phyloP scores from a whole-genome alignment of 2,888 invertebrate genomes.

The Ernsta delagoae region DNA sequence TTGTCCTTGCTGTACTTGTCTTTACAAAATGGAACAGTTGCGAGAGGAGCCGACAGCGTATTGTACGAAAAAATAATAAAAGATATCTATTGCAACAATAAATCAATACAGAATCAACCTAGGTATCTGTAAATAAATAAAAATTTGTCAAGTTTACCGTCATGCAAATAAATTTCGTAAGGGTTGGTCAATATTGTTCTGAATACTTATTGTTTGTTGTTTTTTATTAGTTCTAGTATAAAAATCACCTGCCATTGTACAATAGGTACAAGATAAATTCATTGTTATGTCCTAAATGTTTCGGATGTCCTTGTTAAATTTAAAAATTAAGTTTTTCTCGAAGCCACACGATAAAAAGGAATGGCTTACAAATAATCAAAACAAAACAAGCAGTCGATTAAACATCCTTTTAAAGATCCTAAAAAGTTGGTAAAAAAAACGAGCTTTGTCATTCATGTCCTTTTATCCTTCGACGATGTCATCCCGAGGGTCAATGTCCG shows the following conservation, averaged over 20 bases:
- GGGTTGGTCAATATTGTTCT: slow-evolving; percentile 2
- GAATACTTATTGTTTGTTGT: slow-evolving; percentile 1
- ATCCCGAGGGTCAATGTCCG: slow-evolving; percentile 9
- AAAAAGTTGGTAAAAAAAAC: no score
- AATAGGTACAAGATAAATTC: not conserved
- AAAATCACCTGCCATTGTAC: not conserved
- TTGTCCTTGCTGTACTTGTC: slow-evolving; percentile 76
- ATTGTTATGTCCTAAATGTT: no score
- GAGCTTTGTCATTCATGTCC: no score
- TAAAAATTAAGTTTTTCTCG: no score
- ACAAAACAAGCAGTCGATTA: no score
- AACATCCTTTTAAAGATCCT: no score
- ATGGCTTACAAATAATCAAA: no score
- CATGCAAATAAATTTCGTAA: slow-evolving; percentile 18
- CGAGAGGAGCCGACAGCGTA: slow-evolving; percentile 53
- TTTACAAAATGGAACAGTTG: slow-evolving; percentile 71
- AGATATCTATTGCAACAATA: slow-evolving; percentile 3
- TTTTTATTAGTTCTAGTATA: slow-evolving; percentile 9
- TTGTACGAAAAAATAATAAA: slow-evolving; percentile 42
- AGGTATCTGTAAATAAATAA: slow-evolving; percentile 8
- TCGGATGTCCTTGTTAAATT: no score
- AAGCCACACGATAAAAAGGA: no score
- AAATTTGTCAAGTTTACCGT: slow-evolving; percentile 2
- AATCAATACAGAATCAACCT: not conserved
- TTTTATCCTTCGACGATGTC: slow-evolving; percentile 2